These are phyloP conservation scores for Vultur gryphus DNA, from an alignment of 2,797 vertebrate genomes.

Conservation along the genomic window DNA sequence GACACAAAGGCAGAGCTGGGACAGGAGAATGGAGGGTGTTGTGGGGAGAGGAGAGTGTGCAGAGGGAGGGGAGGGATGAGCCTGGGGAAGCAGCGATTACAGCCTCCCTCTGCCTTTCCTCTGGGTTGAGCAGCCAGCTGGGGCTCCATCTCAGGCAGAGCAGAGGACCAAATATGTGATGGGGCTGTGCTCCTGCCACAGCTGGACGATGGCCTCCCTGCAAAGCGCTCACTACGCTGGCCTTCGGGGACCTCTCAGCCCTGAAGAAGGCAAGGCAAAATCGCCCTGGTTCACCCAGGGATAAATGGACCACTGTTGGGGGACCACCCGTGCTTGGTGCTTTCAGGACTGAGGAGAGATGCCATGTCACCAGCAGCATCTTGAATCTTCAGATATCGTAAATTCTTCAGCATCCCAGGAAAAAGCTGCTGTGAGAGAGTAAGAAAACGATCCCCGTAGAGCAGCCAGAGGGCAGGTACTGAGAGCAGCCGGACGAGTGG, in stretches of 20 bases:
- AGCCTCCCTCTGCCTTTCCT: background rate
- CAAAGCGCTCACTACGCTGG: fast-evolving
- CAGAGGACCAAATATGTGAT: fast-evolving
- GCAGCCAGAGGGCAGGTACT: background rate
- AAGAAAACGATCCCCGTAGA: fast-evolving
- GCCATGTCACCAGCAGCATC: background rate
- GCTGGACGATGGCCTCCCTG: background rate
- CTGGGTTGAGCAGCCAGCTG: background rate
- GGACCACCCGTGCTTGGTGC: background rate
- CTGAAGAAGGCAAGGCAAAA: background rate
- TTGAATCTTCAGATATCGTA: background rate
- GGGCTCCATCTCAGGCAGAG: background rate
- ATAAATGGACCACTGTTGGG: background rate
- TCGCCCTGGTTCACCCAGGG: background rate
- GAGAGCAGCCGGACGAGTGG: background rate
- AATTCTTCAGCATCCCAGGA: background rate
- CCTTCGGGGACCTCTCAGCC: background rate
- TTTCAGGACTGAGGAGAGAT: background rate
- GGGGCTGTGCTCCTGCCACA: background rate
- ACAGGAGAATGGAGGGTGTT: background rate
- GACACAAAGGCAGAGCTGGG: slow-evolving; percentile 29
- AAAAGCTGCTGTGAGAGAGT: background rate
- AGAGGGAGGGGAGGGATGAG: background rate
- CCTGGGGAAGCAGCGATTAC: background rate
- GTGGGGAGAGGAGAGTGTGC: background rate